Base-by-base conservation (phyloP, 2,797 vertebrate genomes). In the Manis javanica region DNA sequence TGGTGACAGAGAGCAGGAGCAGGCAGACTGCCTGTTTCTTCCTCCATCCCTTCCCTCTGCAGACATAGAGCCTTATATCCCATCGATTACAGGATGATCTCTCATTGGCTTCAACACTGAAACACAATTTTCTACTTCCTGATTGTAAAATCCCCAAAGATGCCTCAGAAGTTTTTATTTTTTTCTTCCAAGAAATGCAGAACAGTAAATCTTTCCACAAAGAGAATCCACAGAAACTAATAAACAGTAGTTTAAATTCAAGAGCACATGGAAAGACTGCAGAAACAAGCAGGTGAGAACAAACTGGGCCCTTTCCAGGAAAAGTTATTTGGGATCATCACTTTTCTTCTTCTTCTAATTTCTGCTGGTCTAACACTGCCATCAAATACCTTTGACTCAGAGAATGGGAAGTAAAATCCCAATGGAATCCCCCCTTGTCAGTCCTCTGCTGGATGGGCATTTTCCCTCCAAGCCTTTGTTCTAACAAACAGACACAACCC, bases 211-310 rank as follows among this genome's bases (percentile, higher is more conserved):
- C 97, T 98, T 97, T 84, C 90, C 55, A 93, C 82, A 96, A 96
- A 95, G 78, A 97, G 89, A 95, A 95, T 86, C 90, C 61, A 84
- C 78, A 95, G 90, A 97, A 97, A 97, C 34, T 95, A 96, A 97
- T 95, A 98, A 97, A 94, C 83, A 94, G 94, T 75, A 53, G 92
- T 97, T 98, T 97, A 92, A 97, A 97, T 98, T 96, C 85, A 94
- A 96, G 69, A 95, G 66, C 85, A 94, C 83, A 84, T 55, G 88
- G 57, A 69, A 93, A 97, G 63, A 95, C 49, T 63, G 53, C 86
- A 95, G 96, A 96, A 97, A 95, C 81, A 90, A 94, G 75, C 86
- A 96, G 77, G 82, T 61, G 92, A 96, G 91, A 97, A 94, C 29
- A 96, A 98, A 98, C 53, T 91, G 96, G 96, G n/a, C 51, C 16